phyloP scores from a whole-genome alignment of 2,888 invertebrate species.

The Alsophila aescularia region DNA sequence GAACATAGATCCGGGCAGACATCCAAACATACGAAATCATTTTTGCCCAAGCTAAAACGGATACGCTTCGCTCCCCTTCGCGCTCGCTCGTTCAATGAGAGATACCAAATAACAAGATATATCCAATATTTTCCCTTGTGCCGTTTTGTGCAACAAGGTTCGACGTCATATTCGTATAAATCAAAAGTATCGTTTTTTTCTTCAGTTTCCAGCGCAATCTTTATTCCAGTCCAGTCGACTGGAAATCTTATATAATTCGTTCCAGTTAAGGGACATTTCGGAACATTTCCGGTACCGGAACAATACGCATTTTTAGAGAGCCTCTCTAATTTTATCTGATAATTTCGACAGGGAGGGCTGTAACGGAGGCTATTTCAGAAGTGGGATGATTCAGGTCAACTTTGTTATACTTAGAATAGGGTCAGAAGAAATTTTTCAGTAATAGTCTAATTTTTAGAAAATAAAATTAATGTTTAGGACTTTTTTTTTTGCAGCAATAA shows the following conservation, averaged over 20 bases:
- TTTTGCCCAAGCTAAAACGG: too few relatives aligned
- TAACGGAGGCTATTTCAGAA: slow-evolving; percentile 12
- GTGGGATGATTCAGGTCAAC: slow-evolving; percentile 15
- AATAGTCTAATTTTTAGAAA: neutral
- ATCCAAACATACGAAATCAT: too few relatives aligned
- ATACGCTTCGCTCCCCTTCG: too few relatives aligned
- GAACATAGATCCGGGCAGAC: too few relatives aligned
- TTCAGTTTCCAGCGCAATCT: neutral
- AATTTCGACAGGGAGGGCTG: slow-evolving; percentile 7
- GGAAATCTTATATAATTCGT: slow-evolving; percentile 35
- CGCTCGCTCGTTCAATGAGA: too few relatives aligned
- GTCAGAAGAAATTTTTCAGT: neutral
- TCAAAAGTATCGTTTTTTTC: neutral
- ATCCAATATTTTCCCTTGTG: too few relatives aligned
- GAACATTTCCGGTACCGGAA: slow-evolving; percentile 28
- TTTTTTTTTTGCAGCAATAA: too few relatives aligned
- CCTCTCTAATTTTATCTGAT: slow-evolving; percentile 23
- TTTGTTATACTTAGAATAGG: slow-evolving; percentile 19
- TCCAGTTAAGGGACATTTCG: slow-evolving; percentile 31
- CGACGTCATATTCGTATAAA: too few relatives aligned
- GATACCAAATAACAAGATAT: too few relatives aligned
- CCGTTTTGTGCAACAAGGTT: too few relatives aligned
- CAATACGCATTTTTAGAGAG: slow-evolving; percentile 29
- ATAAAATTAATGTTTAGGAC: too few relatives aligned
- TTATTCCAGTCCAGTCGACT: slow-evolving; percentile 28